These are phyloP conservation scores for Caenorhabditis angaria DNA, from an alignment of 2,888 invertebrate genomes.

Conservation along the genomic window DNA sequence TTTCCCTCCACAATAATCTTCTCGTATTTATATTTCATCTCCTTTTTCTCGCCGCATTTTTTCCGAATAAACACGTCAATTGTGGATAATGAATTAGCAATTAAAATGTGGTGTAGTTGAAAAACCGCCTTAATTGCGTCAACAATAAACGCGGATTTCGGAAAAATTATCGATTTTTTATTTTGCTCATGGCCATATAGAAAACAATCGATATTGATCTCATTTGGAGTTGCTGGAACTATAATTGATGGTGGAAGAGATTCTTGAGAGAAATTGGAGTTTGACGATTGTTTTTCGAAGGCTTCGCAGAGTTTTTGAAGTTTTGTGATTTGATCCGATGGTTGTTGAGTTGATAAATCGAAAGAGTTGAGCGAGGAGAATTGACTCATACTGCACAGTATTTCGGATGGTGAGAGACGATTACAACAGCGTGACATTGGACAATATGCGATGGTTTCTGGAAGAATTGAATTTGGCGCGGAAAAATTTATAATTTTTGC, in stretches of 20 bases:
- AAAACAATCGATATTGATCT: slow-evolving; percentile 51
- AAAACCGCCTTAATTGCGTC: slow-evolving; percentile 53
- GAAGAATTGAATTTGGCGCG: too few species aligned
- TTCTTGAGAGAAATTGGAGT: slow-evolving; percentile 11
- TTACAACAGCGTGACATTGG: slow-evolving; percentile 8
- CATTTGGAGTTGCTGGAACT: slow-evolving; percentile 26
- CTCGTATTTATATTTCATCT: slow-evolving; percentile 42
- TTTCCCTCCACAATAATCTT: slow-evolving; percentile 30
- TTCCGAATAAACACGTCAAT: slow-evolving; percentile 43
- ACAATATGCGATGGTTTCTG: slow-evolving; percentile 3
- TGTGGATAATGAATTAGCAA: slow-evolving; percentile 31
- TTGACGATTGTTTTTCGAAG: slow-evolving; percentile 17
- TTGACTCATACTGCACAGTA: background rate
- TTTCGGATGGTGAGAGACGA: background rate
- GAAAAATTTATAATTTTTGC: too few species aligned
- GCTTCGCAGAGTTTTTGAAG: background rate
- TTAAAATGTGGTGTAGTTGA: slow-evolving; percentile 44
- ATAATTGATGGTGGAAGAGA: slow-evolving; percentile 27
- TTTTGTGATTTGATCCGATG: background rate
- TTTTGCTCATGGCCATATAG: slow-evolving; percentile 46
- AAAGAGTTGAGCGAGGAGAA: background rate
- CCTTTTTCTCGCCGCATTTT: slow-evolving; percentile 24
- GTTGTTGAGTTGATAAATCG: background rate
- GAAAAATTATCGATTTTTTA: slow-evolving; percentile 49
- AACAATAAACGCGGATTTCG: slow-evolving; percentile 25